Conservation (phyloP, 2,888 invertebrate genomes). For the Rotaria socialis region DNA sequence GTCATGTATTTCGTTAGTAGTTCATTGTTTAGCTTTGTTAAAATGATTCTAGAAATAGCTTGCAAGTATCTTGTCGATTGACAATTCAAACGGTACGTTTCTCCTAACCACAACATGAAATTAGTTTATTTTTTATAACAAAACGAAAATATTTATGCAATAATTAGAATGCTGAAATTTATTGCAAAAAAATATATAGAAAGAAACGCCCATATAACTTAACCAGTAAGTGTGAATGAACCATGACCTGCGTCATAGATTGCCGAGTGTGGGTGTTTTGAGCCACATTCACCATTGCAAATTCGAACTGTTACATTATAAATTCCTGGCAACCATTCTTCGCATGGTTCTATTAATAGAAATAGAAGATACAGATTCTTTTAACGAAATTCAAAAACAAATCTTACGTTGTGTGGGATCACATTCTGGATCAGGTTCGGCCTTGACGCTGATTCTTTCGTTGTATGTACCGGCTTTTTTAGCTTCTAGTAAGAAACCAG, state of each 20-base stretch:
- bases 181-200: not conserved
- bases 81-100: not conserved
- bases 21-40: too few relatives aligned
- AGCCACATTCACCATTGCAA: slow-evolving; percentile 55
- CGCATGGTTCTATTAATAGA: slow-evolving; percentile 49
- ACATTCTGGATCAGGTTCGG: slow-evolving; percentile 53
- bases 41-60: too few relatives aligned
- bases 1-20: too few relatives aligned
- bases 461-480: slow-evolving; percentile 51
- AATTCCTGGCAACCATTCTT: slow-evolving; percentile 53
- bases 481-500: slow-evolving; percentile 50
- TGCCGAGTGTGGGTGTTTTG: slow-evolving; percentile 53
- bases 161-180: not conserved
- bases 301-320: slow-evolving; percentile 52
- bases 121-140: not conserved
- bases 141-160: not conserved
- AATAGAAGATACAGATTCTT: not conserved
- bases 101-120: not conserved
- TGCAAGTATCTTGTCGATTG: too few relatives aligned
- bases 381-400: not conserved
- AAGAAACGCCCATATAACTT: not conserved
- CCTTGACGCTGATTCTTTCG: slow-evolving; percentile 50
- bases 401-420: slow-evolving; percentile 51
- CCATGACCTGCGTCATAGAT: slow-evolving; percentile 50
- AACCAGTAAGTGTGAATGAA: slow-evolving; percentile 48